Conservation (phyloP, 2,113 vertebrate species). For the chimpanzee (Pan troglodytes) region NHGRI_mPanTro3-v2.1_pri NC_072413.2:46051001-46051500, state of each 20-base stretch:
- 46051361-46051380: neutral
- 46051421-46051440: too few species aligned
- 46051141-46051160: neutral
- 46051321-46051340: neutral
- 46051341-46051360: neutral
- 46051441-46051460: too few species aligned
- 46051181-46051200: neutral
- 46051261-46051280: neutral
- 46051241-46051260: neutral
- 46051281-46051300: neutral
- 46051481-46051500: too few species aligned
- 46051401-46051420: too few species aligned
- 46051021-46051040: neutral
- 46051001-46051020: neutral
- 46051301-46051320: neutral
- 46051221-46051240: neutral
- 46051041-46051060: neutral
- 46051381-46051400: neutral
- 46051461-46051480: too few species aligned
- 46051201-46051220: neutral
- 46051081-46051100: neutral
- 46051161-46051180: neutral
- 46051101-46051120: neutral
- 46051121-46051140: neutral
- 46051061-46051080: neutral